Percentiles rank a stretch among this genome's conserved stretches.
Conservation (phyloP, 2,797 vertebrate genomes). For the Liparis tanakae region DNA sequence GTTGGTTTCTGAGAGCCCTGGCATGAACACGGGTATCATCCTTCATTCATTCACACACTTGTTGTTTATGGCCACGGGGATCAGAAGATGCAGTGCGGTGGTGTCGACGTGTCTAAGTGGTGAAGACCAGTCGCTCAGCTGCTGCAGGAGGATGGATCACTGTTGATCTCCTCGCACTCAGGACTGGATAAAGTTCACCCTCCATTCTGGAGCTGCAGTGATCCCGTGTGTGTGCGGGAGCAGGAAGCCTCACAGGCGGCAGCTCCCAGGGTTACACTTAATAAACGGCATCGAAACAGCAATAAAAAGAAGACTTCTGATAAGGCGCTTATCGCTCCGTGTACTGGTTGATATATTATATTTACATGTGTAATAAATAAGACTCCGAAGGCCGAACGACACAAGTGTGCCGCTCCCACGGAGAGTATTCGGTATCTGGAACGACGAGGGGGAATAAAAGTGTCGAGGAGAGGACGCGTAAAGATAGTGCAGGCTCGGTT, state of each 20-base stretch:
- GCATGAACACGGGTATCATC: no score
- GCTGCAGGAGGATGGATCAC: conserved; percentile 16
- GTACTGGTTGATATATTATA: not conserved
- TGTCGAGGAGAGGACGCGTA: conserved; percentile 27
- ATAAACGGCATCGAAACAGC: not conserved
- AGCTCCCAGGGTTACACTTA: conserved; percentile 8
- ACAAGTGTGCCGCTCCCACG: not conserved
- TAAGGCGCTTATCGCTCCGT: not conserved
- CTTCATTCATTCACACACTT: not conserved
- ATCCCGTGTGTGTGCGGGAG: not conserved
- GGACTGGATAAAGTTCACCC: not conserved
- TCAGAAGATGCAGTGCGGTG: conserved; percentile 5
- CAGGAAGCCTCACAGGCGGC: conserved; percentile 18
- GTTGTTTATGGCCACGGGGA: not conserved
- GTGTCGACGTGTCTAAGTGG: not conserved
- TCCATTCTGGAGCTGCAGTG: not conserved
- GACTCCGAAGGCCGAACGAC: not conserved
- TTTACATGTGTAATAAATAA: conserved; percentile 10
- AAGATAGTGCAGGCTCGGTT: conserved; percentile 39
- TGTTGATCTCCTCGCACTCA: not conserved
- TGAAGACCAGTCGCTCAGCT: conserved; percentile 11
- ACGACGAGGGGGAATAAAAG: conserved; percentile 20
- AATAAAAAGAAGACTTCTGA: conserved; percentile 15
- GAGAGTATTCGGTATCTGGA: conserved; percentile 17
- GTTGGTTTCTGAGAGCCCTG: no score